Conservation (phyloP, 2,888 invertebrate genomes). For the Molorchus minor region DNA sequence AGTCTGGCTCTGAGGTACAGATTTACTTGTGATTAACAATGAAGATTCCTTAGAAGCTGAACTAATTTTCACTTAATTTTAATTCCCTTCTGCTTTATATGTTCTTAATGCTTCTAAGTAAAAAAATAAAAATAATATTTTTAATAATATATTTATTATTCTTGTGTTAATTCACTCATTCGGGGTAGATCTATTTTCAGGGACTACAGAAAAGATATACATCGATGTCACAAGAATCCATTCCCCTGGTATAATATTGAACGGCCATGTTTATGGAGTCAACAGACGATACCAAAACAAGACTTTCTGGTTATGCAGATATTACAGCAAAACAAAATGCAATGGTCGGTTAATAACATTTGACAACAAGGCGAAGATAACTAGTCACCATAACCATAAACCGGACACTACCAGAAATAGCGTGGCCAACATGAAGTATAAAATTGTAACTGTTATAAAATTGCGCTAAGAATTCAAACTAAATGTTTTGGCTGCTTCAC, state of each 20-base stretch:
- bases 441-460: constrained; percentile 7
- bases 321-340: constrained; percentile 22
- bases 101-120: too few relatives aligned
- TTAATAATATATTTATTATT: too few relatives aligned
- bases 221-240: constrained; percentile 24
- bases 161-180: too few relatives aligned
- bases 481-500: too few relatives aligned
- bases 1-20: too few relatives aligned
- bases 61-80: too few relatives aligned
- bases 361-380: constrained; percentile 19
- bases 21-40: too few relatives aligned
- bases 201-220: constrained; percentile 33
- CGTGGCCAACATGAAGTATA: neutral
- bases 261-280: constrained; percentile 24
- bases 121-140: too few relatives aligned
- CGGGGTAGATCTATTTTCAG: too few relatives aligned
- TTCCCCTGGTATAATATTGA: constrained; percentile 21
- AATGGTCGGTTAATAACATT: constrained; percentile 25
- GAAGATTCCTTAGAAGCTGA: too few relatives aligned
- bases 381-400: constrained; percentile 18
- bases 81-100: too few relatives aligned
- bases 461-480: neutral
- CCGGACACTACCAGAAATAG: neutral
- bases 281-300: constrained; percentile 19
- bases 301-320: constrained; percentile 25